Evolutionary conservation across 2,113 vertebrate genomes (phyloP).

Genomic region (Aviceda subcristata): DNA sequence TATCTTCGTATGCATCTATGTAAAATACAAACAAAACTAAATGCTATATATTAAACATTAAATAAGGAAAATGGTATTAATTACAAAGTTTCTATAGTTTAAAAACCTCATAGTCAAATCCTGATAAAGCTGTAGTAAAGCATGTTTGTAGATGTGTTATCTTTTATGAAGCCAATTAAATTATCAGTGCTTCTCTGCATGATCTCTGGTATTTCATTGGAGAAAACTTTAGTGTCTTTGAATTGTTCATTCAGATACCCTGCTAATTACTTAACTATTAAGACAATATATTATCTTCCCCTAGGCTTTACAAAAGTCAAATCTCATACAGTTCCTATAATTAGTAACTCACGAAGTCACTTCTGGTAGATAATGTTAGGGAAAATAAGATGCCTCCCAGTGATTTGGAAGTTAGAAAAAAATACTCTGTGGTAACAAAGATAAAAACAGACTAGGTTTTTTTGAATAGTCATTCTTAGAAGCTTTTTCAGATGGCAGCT

Average conservation of each 20-base stretch:
- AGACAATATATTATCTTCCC: neutral
- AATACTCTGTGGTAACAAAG: neutral
- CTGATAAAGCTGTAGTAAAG: neutral
- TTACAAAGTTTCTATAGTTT: neutral
- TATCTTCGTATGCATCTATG: neutral
- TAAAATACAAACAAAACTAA: neutral
- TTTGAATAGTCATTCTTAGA: neutral
- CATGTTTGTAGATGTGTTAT: neutral
- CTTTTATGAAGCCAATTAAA: neutral
- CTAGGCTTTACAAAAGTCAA: neutral
- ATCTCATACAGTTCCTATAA: neutral
- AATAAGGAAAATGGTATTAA: neutral
- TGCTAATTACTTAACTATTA: slow-evolving; percentile 10
- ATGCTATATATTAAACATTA: neutral
- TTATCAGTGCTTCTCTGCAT: neutral
- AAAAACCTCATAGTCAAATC: neutral
- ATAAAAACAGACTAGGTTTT: neutral
- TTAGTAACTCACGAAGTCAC: neutral
- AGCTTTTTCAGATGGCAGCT: neutral
- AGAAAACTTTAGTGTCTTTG: neutral
- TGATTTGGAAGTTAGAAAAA: neutral
- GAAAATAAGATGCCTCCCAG: neutral
- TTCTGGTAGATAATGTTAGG: neutral
- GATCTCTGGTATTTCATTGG: neutral
- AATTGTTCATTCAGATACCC: neutral